A percentile compares a stretch with the other conserved stretches of the same genome.
These are phyloP conservation scores for Ashinkailepas kermadecensis DNA, from an alignment of 2,888 invertebrate species.

Conservation along the genomic window DNA sequence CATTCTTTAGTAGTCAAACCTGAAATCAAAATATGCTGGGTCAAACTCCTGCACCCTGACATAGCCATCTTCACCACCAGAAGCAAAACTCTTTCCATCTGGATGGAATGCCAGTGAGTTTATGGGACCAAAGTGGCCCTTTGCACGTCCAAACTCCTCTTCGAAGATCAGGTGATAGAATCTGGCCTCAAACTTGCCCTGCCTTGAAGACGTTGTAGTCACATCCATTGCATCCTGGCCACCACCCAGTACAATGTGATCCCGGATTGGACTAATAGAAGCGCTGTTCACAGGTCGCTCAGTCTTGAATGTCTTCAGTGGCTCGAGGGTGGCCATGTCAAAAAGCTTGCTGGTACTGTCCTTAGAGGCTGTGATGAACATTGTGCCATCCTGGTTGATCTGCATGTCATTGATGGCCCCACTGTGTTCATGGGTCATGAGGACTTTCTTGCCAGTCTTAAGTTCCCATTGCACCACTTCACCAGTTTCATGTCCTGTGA, in stretches of 20 bases:
- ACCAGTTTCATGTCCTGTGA: constrained; percentile 92
- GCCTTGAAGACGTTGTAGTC: constrained; percentile 83
- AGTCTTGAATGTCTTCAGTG: constrained; percentile 91
- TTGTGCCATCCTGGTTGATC: constrained; percentile 79
- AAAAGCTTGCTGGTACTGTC: constrained; percentile 93
- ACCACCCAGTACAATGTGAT: constrained; percentile 96
- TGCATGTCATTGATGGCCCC: constrained; percentile 94
- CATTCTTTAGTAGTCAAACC: constrained; percentile 62
- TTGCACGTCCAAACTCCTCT: constrained; percentile 94
- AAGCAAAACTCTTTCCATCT: constrained; percentile 90
- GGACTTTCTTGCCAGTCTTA: constrained; percentile 55
- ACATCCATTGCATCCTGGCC: constrained; percentile 99
- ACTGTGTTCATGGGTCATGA: constrained; percentile 71
- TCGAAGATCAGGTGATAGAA: constrained; percentile 95
- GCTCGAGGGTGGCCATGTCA: constrained; percentile 76
- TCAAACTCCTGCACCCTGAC: constrained; percentile 94
- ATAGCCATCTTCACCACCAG: constrained; percentile 98
- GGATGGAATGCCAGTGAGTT: constrained; percentile 98
- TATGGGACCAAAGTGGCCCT: constrained; percentile 99
- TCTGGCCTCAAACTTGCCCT: constrained; percentile 92
- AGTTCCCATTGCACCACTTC: constrained; percentile 89
- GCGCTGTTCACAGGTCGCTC: constrained; percentile 98
- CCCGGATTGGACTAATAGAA: constrained; percentile 85
- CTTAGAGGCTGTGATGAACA: constrained; percentile 96
- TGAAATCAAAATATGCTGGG: constrained; percentile 90